Conservation (phyloP, 2,888 invertebrate species). For the Formica aserva region DNA sequence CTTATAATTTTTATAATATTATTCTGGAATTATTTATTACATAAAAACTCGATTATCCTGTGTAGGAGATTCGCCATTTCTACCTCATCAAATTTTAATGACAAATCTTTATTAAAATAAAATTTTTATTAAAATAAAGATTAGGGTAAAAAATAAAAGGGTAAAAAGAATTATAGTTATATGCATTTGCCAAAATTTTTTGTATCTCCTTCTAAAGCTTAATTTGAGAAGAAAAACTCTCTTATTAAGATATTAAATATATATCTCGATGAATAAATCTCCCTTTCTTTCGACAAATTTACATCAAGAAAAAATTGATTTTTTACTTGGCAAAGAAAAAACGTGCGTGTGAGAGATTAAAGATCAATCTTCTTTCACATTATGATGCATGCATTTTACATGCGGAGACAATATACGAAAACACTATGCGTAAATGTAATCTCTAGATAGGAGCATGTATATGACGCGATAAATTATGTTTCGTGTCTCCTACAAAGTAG, state of each 20-base stretch:
- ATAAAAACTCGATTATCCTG: conserved; percentile 10
- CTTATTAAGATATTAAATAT: not conserved
- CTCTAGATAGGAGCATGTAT: conserved; percentile 15
- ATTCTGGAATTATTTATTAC: conserved; percentile 39
- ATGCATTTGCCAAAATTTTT: not conserved
- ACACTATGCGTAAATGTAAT: conserved; percentile 19
- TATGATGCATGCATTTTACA: not conserved
- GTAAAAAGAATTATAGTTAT: not conserved
- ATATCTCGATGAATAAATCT: not conserved
- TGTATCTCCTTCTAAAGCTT: not conserved
- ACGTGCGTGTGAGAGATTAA: not conserved
- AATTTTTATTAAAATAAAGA: conserved; percentile 4
- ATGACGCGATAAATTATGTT: conserved; percentile 27
- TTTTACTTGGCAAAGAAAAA: not conserved
- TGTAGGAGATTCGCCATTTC: conserved; percentile 7
- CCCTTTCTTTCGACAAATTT: not conserved
- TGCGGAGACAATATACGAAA: not conserved
- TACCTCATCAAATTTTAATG: conserved; percentile 29
- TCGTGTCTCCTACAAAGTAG: conserved; percentile 36
- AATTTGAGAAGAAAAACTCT: not conserved
- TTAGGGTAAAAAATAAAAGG: not conserved
- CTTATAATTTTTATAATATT: conserved; percentile 19
- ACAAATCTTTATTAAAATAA: not conserved
- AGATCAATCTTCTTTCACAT: conserved; percentile 10
- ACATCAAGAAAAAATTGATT: not conserved